Evolutionary conservation across 1,140 invertebrate genomes (phyloP).

Genomic region (Sitophilus oryzae): DNA sequence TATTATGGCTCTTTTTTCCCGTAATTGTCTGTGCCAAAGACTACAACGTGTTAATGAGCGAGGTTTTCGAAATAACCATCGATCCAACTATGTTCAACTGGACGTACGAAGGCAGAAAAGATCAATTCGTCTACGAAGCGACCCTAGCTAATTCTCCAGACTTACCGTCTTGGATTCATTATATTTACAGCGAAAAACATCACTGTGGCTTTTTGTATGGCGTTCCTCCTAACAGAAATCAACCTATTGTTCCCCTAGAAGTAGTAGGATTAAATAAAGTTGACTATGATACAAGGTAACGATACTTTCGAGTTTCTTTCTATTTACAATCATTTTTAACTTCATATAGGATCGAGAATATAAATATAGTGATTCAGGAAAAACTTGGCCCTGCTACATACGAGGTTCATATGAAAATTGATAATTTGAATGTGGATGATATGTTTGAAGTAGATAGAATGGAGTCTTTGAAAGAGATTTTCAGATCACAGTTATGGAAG

Average conservation of each 20-base stretch:
- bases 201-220: slow-evolving; percentile 73
- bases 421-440: slow-evolving; percentile 81
- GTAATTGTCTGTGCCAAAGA: slow-evolving; percentile 13
- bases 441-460: slow-evolving; percentile 63
- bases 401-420: slow-evolving; percentile 80
- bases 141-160: slow-evolving; percentile 67
- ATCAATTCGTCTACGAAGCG: slow-evolving; percentile 61
- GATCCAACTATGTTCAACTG: slow-evolving; percentile 61
- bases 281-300: slow-evolving; percentile 62
- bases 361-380: slow-evolving; percentile 58
- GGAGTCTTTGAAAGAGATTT: slow-evolving; percentile 67
- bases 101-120: slow-evolving; percentile 57
- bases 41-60: slow-evolving; percentile 52
- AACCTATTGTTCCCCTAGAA: slow-evolving; percentile 57
- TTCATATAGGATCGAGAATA: slow-evolving; percentile 47
- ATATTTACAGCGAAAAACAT: slow-evolving; percentile 67
- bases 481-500: slow-evolving; percentile 58
- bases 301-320: not conserved
- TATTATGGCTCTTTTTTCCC: not conserved
- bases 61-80: slow-evolving; percentile 59
- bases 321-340: not conserved
- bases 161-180: slow-evolving; percentile 76
- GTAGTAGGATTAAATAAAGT: slow-evolving; percentile 69
- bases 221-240: slow-evolving; percentile 59
- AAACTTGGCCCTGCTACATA: slow-evolving; percentile 63